These are phyloP conservation scores for Phenacoccus solenopsis DNA, from an alignment of 1,140 invertebrate species.

Conservation along the genomic window DNA sequence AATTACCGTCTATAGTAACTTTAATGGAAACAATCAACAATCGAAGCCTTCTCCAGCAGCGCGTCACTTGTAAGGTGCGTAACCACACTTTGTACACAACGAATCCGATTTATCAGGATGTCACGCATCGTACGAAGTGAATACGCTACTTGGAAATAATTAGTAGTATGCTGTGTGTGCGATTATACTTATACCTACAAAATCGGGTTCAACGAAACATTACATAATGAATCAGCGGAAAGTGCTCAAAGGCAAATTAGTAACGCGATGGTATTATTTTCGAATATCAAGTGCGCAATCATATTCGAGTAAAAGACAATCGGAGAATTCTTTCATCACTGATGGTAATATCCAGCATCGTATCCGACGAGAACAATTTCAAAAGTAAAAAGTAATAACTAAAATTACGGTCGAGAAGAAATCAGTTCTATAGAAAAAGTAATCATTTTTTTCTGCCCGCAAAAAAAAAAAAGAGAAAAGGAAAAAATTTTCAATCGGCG, in stretches of 20 bases:
- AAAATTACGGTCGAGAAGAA: background rate
- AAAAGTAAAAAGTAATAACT: background rate
- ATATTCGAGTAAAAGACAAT: background rate
- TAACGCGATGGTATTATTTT: no score
- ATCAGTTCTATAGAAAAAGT: background rate
- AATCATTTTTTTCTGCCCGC: background rate
- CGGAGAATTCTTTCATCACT: background rate
- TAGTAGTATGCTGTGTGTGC: no score
- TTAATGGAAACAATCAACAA: slow-evolving; percentile 2
- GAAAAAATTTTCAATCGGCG: background rate
- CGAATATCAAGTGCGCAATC: no score
- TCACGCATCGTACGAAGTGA: no score
- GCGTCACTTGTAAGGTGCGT: background rate
- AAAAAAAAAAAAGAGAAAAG: background rate
- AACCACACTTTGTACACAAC: background rate
- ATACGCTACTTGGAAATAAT: no score
- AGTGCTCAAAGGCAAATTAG: no score
- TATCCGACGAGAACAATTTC: background rate
- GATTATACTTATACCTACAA: no score
- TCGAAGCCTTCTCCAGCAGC: background rate
- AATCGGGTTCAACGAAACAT: no score
- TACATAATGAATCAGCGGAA: no score
- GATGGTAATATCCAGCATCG: background rate
- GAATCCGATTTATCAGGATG: background rate
- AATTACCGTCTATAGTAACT: background rate